Conservation (phyloP, 1,140 invertebrate species). For the Bombus superbus region DNA sequence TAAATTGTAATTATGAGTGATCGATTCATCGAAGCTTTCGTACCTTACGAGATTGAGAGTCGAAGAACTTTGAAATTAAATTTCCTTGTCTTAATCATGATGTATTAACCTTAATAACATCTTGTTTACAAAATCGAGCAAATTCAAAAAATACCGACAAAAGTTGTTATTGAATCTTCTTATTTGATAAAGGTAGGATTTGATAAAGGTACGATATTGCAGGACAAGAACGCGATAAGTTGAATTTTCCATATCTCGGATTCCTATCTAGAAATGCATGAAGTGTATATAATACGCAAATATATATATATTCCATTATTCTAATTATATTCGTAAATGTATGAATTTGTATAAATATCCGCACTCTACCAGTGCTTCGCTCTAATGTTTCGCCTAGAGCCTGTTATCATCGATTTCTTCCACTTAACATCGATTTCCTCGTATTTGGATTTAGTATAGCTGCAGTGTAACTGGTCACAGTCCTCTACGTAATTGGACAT, state of each 20-base stretch:
- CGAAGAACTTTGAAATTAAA: neutral
- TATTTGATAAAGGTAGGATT: too few relatives aligned
- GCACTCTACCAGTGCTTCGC: too few relatives aligned
- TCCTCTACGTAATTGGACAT: neutral
- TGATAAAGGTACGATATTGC: too few relatives aligned
- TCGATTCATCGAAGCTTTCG: neutral
- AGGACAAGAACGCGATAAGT: too few relatives aligned
- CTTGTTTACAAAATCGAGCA: neutral
- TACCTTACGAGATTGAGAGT: neutral
- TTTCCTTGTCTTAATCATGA: neutral
- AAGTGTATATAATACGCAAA: too few relatives aligned
- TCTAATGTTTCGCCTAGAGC: too few relatives aligned
- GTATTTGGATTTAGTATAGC: neutral
- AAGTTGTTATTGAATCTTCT: neutral
- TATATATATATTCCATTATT: too few relatives aligned
- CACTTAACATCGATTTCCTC: neutral
- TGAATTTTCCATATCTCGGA: too few relatives aligned
- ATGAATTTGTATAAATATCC: neutral
- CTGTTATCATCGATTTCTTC: neutral
- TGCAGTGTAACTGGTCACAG: too few relatives aligned
- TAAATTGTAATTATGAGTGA: constrained; percentile 19
- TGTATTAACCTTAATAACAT: neutral
- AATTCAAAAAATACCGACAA: neutral
- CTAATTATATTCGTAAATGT: too few relatives aligned
- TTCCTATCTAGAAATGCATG: too few relatives aligned